Conservation (phyloP, 2,888 invertebrate genomes). For the Xanthorhoe designata region DNA sequence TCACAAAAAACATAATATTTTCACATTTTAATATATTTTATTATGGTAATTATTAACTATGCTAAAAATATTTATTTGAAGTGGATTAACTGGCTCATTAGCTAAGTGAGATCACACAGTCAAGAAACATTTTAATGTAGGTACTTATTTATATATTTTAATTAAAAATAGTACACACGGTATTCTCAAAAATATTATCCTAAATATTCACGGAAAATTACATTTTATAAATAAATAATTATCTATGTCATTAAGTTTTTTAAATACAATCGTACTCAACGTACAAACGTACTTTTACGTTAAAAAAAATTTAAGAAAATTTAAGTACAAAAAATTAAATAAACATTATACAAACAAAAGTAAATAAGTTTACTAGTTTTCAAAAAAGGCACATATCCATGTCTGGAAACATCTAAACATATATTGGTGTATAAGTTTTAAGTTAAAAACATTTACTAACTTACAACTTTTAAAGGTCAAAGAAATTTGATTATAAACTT, state of each 20-base stretch:
- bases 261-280: background rate
- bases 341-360: background rate
- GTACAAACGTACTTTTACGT: too few species aligned
- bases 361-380: conserved; percentile 35
- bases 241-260: background rate
- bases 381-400: conserved; percentile 75
- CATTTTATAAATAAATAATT: conserved; percentile 12
- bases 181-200: conserved; percentile 17
- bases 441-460: conserved; percentile 8
- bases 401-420: conserved; percentile 51
- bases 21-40: background rate
- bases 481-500: background rate
- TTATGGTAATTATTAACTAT: background rate
- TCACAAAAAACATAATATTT: conserved; percentile 29
- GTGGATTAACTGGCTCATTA: background rate
- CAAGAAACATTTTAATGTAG: conserved; percentile 3
- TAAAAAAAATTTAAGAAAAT: background rate
- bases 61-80: background rate
- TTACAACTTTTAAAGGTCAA: background rate
- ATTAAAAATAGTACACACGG: conserved; percentile 9
- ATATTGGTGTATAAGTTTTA: conserved; percentile 36
- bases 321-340: background rate
- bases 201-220: conserved; percentile 15
- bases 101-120: background rate
- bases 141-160: background rate